Percentiles rank a stretch among this genome's conserved stretches.
These are phyloP conservation scores for Orchestes rusci DNA, from an alignment of 2,888 invertebrate genomes.

Conservation along the genomic window DNA sequence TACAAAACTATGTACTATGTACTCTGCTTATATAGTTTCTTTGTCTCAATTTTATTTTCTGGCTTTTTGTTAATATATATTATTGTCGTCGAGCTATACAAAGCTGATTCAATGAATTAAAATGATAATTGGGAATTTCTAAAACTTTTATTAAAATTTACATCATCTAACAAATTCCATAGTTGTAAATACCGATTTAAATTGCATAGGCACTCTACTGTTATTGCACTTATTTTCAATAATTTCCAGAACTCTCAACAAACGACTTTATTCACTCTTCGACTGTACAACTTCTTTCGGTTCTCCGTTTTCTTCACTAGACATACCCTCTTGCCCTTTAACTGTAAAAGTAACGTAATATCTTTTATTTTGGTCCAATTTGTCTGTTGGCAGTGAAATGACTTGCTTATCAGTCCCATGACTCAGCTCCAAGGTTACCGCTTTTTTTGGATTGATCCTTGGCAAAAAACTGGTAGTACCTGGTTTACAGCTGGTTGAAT, in stretches of 20 bases:
- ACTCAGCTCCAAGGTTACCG: slow-evolving; percentile 72
- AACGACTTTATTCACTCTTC: slow-evolving; percentile 39
- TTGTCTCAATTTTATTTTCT: no score
- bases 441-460: slow-evolving; percentile 52
- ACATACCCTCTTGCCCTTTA: slow-evolving; percentile 59
- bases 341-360: slow-evolving; percentile 92
- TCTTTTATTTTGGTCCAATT: slow-evolving; percentile 79
- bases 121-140: no score
- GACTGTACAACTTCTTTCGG: slow-evolving; percentile 39
- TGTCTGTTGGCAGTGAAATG: slow-evolving; percentile 80
- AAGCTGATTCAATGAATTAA: no score
- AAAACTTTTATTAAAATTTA: slow-evolving; percentile 17
- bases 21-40: no score
- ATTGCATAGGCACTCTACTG: slow-evolving; percentile 10
- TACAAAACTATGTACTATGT: no score
- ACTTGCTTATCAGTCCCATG: slow-evolving; percentile 80
- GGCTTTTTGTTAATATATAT: no score
- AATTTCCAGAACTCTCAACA: not conserved
- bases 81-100: no score
- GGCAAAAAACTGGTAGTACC: slow-evolving; percentile 54
- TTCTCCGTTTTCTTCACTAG: slow-evolving; percentile 28
- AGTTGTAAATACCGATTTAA: slow-evolving; percentile 4
- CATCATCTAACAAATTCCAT: slow-evolving; percentile 11
- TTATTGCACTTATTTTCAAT: slow-evolving; percentile 5
- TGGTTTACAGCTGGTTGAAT: slow-evolving; percentile 35